Conservation (phyloP, 2,113 vertebrate species). For the Jacana jacana region DNA sequence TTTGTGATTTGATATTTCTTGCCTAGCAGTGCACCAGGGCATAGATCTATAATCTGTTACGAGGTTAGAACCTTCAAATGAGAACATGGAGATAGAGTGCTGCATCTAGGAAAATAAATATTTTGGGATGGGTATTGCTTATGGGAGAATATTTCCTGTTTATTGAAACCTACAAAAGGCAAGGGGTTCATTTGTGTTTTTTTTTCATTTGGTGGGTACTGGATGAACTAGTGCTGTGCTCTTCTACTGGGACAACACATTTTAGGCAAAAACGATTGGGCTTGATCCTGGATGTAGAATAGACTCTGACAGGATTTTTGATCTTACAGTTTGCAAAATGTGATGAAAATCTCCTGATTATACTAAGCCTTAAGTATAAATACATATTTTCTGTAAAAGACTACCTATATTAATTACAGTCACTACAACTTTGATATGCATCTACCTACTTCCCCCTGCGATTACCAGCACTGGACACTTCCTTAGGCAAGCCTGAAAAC, state of each 20-base stretch:
- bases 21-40: neutral
- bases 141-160: neutral
- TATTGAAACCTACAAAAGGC: neutral
- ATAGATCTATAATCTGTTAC: neutral
- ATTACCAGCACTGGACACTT: neutral
- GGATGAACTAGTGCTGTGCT: neutral
- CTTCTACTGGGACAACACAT: neutral
- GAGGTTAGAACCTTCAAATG: neutral
- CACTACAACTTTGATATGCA: neutral
- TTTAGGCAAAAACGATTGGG: neutral
- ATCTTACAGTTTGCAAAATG: neutral
- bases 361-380: neutral
- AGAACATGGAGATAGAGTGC: neutral
- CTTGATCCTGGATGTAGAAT: neutral
- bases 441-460: neutral
- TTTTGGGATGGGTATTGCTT: neutral
- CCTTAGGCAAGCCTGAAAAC: neutral
- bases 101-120: neutral
- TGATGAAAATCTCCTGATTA: neutral
- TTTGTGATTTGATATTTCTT: neutral
- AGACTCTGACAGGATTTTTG: neutral
- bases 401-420: neutral
- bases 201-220: neutral
- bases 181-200: neutral
- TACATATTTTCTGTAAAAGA: neutral